Base-by-base conservation (phyloP, 2,113 vertebrate genomes). In the Shinisaurus crocodilurus region DNA sequence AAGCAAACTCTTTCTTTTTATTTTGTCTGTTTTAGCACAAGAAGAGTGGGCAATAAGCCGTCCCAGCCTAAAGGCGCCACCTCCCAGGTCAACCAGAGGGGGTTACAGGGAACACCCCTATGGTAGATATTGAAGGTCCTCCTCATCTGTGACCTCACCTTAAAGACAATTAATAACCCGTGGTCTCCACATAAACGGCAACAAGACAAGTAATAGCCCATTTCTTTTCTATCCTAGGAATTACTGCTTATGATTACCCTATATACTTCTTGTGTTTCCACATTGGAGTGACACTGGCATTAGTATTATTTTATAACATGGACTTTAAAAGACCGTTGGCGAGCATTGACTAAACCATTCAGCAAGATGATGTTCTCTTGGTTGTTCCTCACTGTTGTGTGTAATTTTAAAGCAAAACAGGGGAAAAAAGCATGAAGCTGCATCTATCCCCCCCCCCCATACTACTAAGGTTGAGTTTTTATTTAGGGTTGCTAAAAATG, bases 41-140 rank as follows among this genome's bases (percentile, higher is more conserved):
- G 99, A 99, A 97, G 98, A 99, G 96, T 99, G 99, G 99, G 96
- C 97, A 76, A 96, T 97, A 32, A 95, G 97, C 89, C 98, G 98
- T 95, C 97, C 98, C 93, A 98, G 97, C 95, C 97, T 98, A 96
- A 99, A 99, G 98, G 99, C 98, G 92, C 98, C 98, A 37, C 96
- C 98, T 80, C 96, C 98, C 95, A 98, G 98, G 97, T 97, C 98
- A 97, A 97, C 98, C 96, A 97, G 99, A 98, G 98, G 98, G 96
- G 98, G 97, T 96, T 99, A 98, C 98, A 98, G 99, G 97, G 99
- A 99, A 96, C 98, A 99, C 96, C 99, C 99, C 95, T 99, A 99
- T 98, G 98, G 98, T 98, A 99, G 99, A 99, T 99, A 99, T 98
- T 99, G 98, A 99, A 99, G 98, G 98, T 98, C 98, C 96, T 98